Conservation (phyloP, 2,797 vertebrate species). For the Graptemys geographica region DNA sequence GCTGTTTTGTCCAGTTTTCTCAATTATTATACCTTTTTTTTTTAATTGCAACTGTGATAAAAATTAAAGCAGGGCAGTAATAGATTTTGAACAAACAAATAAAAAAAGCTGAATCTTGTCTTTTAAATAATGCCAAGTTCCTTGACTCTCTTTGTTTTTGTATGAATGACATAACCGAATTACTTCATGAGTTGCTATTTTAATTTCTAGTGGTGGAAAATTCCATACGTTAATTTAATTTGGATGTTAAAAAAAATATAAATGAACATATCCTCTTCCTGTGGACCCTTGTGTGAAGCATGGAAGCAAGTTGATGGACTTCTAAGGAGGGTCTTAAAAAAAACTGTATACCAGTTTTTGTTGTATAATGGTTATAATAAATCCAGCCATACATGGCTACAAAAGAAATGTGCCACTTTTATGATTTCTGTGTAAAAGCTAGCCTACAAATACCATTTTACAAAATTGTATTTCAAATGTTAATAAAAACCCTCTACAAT, state of each 20-base stretch:
- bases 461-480: fast-evolving
- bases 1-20: constrained; percentile 21
- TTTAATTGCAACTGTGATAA: constrained; percentile 37
- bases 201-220: constrained; percentile 79
- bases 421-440: background rate
- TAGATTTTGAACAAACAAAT: constrained; percentile 45
- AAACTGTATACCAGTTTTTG: fast-evolving
- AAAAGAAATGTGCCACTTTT: fast-evolving
- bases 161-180: constrained; percentile 73
- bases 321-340: background rate
- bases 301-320: background rate
- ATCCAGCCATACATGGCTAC: background rate
- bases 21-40: constrained; percentile 41
- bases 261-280: constrained; percentile 65
- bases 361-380: background rate
- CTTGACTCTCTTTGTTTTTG: constrained; percentile 67
- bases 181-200: constrained; percentile 78
- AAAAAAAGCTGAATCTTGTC: constrained; percentile 39
- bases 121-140: constrained; percentile 68
- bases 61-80: constrained; percentile 37
- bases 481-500: background rate
- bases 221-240: constrained; percentile 79
- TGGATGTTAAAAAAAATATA: constrained; percentile 69
- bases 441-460: background rate
- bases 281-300: constrained; percentile 48